A percentile compares a stretch with the other conserved stretches of the same genome.
phyloP scores from a whole-genome alignment of 2,888 invertebrate genomes.

The Apantesis nais region DNA sequence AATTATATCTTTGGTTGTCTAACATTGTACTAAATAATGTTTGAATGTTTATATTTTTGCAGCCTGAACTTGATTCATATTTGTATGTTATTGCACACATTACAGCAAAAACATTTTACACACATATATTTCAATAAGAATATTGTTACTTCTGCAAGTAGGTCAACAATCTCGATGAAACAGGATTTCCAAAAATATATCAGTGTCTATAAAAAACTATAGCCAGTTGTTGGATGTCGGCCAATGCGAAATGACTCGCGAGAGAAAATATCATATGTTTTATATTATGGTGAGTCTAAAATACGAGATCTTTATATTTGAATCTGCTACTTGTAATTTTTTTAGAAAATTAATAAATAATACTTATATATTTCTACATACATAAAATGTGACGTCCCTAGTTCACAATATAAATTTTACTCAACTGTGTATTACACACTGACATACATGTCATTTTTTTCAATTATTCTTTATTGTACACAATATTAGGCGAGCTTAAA shows the following conservation, averaged over 20 bases:
- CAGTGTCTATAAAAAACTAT: conserved; percentile 49
- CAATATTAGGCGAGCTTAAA: no score
- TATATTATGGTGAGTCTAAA: not conserved
- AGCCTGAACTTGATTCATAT: not conserved
- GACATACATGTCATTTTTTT: no score
- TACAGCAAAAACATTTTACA: not conserved
- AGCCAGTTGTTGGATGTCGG: conserved; percentile 54
- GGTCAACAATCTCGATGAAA: conserved; percentile 65
- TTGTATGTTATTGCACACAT: not conserved
- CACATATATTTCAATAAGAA: conserved; percentile 8
- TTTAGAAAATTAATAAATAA: not conserved
- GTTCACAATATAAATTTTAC: no score
- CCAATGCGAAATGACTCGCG: conserved; percentile 54
- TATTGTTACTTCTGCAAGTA: conserved; percentile 47
- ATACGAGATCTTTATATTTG: not conserved
- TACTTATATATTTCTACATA: no score
- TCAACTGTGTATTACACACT: no score
- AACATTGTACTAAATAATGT: not conserved
- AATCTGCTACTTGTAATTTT: not conserved
- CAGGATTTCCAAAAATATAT: conserved; percentile 62
- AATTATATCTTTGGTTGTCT: not conserved
- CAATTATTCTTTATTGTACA: no score
- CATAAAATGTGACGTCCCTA: no score
- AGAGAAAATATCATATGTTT: conserved; percentile 26
- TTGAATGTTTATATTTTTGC: not conserved